Evolutionary conservation across 2,888 invertebrate genomes (phyloP).

Genomic region (Norana najaformis): DNA sequence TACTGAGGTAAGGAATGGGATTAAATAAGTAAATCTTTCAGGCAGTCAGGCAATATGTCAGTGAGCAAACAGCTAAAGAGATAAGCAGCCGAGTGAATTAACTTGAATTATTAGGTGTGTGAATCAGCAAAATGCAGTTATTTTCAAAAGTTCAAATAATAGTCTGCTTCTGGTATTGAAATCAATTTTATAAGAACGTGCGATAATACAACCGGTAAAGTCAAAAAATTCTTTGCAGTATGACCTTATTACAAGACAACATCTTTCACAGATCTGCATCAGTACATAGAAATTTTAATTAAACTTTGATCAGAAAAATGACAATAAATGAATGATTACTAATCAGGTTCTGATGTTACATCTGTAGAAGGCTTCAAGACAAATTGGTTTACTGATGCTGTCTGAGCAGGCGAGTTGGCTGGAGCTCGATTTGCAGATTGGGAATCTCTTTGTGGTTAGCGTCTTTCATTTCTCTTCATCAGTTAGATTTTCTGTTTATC

Average conservation of each 20-base stretch:
- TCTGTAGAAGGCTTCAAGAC: not conserved
- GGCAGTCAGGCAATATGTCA: not conserved
- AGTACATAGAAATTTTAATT: not conserved
- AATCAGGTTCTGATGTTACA: not conserved
- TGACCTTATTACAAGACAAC: not conserved
- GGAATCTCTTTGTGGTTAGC: constrained; percentile 15
- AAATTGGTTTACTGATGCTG: constrained; percentile 16
- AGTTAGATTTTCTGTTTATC: no score
- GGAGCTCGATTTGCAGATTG: not conserved
- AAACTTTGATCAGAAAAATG: not conserved
- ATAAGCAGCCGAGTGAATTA: no score
- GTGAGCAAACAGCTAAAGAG: not conserved
- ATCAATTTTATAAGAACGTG: not conserved
- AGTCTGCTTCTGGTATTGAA: not conserved
- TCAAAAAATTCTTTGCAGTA: not conserved
- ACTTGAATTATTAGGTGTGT: no score
- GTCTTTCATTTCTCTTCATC: not conserved
- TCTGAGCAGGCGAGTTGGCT: constrained; percentile 9
- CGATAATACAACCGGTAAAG: not conserved
- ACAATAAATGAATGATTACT: not conserved
- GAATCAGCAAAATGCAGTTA: not conserved
- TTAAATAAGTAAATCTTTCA: not conserved
- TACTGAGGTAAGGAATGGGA: no score
- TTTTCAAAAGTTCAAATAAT: not conserved
- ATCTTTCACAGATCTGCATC: not conserved